Conservation (phyloP, 2,113 vertebrate species). For the Ptilonorhynchus violaceus region DNA sequence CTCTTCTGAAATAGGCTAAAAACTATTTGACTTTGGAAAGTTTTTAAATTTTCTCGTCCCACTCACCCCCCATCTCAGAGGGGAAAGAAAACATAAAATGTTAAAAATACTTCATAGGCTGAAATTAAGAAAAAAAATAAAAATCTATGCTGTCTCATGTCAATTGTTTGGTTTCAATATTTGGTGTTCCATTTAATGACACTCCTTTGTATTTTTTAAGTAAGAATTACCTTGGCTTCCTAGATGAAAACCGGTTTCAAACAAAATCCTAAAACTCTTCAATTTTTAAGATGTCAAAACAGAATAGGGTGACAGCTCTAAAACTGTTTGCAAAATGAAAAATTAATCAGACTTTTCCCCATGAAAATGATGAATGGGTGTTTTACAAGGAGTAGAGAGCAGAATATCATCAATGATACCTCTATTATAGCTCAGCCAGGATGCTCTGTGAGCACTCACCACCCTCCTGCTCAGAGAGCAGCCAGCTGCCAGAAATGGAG, state of each 20-base stretch:
- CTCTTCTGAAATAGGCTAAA: neutral
- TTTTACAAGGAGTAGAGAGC: neutral
- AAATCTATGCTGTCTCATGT: neutral
- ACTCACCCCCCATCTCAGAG: rapidly evolving
- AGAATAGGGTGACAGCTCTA: neutral
- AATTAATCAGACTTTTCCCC: neutral
- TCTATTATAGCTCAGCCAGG: neutral
- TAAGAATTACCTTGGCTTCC: neutral
- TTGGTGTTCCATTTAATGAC: neutral
- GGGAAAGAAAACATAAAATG: neutral
- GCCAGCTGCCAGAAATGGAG: neutral
- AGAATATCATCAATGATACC: neutral
- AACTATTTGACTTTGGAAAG: neutral
- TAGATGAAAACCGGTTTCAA: neutral
- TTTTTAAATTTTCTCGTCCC: neutral
- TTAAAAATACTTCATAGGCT: neutral
- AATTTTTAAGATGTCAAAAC: neutral
- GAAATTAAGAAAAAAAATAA: neutral
- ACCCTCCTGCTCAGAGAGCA: neutral
- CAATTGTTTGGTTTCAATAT: neutral
- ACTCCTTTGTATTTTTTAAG: neutral
- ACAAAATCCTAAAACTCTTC: neutral
- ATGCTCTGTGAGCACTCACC: neutral
- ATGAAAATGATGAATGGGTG: neutral
- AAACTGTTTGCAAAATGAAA: neutral